Evolutionary conservation across 2,888 invertebrate species (phyloP), one percentile per base, ranked within the genome.

Genomic region (Pelosia muscerda): DNA sequence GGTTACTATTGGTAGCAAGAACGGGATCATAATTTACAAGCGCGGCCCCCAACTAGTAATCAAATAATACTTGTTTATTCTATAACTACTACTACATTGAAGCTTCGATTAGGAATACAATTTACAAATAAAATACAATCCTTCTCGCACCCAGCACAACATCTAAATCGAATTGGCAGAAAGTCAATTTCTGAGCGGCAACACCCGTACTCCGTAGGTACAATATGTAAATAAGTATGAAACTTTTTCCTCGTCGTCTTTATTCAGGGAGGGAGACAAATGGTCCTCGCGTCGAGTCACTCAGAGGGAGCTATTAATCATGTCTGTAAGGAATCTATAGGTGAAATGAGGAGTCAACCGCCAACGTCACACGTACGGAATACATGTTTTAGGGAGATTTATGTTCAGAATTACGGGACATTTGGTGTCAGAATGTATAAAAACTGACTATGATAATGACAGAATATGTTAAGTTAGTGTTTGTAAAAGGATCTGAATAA

Each of bases 171-270:
- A 62, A 53, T 49, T 4, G 49, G 49, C 53, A 22, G 53, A 61
- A 62, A 62, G 28, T 62, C n/a, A 15, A 26, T 49, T 13, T 62
- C n/a, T 26, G 8, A 38, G 19, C 66, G 64, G 72, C 65, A 74
- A 74, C 68, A 71, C 71, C 65, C 71, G 73, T 78, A 71, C 69
- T 70, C 65, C 71, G 73, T 78, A 71, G 66, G 71, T 77, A 75
- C 82, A 83, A 86, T 90, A 90, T 90, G 90, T 89, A 89, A 91
- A 91, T 89, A 89, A 89, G 89, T 88, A 86, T 74, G 75, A 76
- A 82, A 84, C 82, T 87, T 90, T 89, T 90, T 87, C 84, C 76
- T 34, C 75, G 69, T 75, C 70, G 72, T 83, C 76, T 74, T 79
- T 77, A 75, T 83, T 83, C 79, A 69, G 73, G 69, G 75, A 76